phyloP scores from a whole-genome alignment of 2,113 vertebrate genomes.

The Oryzias woworae region DNA sequence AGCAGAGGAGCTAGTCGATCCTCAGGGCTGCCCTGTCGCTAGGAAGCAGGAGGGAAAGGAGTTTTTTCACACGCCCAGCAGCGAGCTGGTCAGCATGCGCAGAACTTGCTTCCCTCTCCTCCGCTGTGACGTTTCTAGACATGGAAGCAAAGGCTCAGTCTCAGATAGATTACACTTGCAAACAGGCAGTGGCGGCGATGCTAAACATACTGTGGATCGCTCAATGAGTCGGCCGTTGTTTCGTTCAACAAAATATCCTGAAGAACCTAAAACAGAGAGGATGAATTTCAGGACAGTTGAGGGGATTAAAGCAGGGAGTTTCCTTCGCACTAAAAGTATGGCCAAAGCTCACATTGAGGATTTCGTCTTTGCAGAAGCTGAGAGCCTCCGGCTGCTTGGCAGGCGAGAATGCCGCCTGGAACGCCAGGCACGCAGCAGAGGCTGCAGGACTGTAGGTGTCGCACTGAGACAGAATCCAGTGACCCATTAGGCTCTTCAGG shows the following conservation, averaged over 20 bases:
- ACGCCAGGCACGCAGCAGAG: constrained; percentile 87
- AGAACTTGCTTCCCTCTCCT: constrained; percentile 93
- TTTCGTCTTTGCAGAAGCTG: constrained; percentile 94
- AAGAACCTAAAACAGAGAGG: constrained; percentile 79
- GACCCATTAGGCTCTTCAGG: constrained; percentile 94
- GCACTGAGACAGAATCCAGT: constrained; percentile 97
- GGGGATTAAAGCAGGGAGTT: not conserved
- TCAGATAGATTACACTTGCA: not conserved
- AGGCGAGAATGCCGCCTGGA: constrained; percentile 90
- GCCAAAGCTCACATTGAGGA: constrained; percentile 84
- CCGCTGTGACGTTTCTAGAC: constrained; percentile 85
- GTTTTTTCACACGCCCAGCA: constrained; percentile 91
- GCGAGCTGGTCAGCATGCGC: constrained; percentile 89
- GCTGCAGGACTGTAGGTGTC: constrained; percentile 93
- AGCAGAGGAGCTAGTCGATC: constrained; percentile 81
- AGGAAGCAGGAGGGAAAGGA: constrained; percentile 82
- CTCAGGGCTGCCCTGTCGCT: constrained; percentile 76
- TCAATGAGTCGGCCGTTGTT: constrained; percentile 90
- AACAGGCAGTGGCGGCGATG: not conserved
- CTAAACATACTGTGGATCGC: constrained; percentile 89
- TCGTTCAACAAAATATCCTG: constrained; percentile 94
- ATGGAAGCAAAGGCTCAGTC: not conserved
- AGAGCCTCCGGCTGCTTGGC: constrained; percentile 93
- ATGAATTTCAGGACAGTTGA: not conserved
- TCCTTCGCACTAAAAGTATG: not conserved